These are phyloP conservation scores for Vireo griseus DNA, from an alignment of 2,797 vertebrate species.

Conservation along the genomic window DNA sequence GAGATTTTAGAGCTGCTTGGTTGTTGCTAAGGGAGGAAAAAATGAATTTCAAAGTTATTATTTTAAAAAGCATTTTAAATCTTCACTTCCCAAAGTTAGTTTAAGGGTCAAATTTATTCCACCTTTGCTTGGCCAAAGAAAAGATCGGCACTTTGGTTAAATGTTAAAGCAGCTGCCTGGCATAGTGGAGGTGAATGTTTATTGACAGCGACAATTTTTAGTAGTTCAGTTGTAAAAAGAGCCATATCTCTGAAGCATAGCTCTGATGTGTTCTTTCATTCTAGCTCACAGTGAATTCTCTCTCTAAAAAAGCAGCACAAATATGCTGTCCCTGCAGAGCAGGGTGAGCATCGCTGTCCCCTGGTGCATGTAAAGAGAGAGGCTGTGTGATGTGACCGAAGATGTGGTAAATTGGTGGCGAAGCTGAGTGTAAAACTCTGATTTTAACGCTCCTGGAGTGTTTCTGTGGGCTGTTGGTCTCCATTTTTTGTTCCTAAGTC, in stretches of 20 bases:
- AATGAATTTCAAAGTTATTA: not conserved
- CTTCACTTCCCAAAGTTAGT: not conserved
- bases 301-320: not conserved
- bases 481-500: not conserved
- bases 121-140: not conserved
- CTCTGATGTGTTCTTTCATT: not conserved
- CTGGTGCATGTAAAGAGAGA: not conserved
- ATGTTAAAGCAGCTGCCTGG: not conserved
- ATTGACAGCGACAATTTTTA: not conserved
- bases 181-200: not conserved
- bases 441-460: not conserved
- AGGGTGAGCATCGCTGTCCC: not conserved
- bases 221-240: not conserved
- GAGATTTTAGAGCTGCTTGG: not conserved
- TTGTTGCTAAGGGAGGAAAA: not conserved
- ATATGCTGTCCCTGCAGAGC: not conserved
- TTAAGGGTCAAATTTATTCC: not conserved
- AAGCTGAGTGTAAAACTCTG: not conserved
- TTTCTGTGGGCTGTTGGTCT: not conserved
- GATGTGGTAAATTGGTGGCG: not conserved
- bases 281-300: not conserved
- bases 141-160: not conserved
- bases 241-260: not conserved
- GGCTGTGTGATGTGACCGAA: not conserved
- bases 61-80: not conserved